Evolutionary conservation across 2,797 vertebrate genomes (phyloP).

Genomic region (Propithecus perrieri): DNA sequence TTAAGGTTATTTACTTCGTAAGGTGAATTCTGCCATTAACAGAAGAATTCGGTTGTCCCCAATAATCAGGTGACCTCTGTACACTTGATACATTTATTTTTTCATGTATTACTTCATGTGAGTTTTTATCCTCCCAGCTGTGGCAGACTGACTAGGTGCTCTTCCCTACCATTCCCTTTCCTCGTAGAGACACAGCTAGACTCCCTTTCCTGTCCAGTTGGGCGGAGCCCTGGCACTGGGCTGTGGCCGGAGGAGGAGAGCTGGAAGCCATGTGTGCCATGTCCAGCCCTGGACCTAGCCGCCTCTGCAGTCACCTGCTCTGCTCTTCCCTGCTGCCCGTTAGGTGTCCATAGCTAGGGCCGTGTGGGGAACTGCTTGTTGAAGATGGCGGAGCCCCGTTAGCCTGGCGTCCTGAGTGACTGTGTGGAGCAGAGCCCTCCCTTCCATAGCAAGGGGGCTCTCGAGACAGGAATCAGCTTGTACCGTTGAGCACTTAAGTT

Average conservation of each 20-base stretch:
- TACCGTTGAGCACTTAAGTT: no score
- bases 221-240: background rate
- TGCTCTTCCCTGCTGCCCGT: background rate
- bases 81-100: background rate
- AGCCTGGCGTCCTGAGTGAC: background rate
- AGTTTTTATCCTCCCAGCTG: background rate
- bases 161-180: background rate
- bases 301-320: rapidly evolving
- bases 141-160: background rate
- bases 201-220: background rate
- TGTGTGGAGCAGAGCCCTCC: background rate
- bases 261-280: rapidly evolving
- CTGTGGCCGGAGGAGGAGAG: rapidly evolving
- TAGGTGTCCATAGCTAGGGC: rapidly evolving
- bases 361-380: background rate
- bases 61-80: background rate
- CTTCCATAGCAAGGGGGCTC: background rate
- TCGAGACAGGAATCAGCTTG: rapidly evolving
- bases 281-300: rapidly evolving
- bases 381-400: background rate
- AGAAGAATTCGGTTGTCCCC: background rate
- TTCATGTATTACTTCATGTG: background rate
- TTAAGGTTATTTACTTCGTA: background rate
- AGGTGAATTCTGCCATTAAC: background rate
- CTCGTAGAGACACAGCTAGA: background rate